Evolutionary conservation across 92 coral and sea anemone species (phyloP).

Genomic region (Siderastrea radians): DNA sequence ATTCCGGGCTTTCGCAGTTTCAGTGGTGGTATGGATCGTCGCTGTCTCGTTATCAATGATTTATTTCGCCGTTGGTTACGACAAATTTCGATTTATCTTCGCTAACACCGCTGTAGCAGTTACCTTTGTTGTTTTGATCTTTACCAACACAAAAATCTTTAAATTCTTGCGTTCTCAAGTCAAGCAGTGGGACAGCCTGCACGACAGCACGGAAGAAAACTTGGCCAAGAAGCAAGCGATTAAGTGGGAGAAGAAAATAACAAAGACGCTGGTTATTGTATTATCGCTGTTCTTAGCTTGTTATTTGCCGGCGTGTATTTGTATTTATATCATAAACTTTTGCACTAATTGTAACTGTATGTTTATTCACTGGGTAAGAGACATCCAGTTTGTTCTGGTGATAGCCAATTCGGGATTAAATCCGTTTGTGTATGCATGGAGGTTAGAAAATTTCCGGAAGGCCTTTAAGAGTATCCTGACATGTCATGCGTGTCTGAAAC

Average conservation of each 20-base stretch:
- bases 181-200: background rate
- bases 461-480: slow-evolving; percentile 29
- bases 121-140: slow-evolving; percentile 52
- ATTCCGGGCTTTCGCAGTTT: slow-evolving; percentile 47
- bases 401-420: slow-evolving; percentile 43
- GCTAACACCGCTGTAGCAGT: slow-evolving; percentile 73
- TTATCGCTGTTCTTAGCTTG: slow-evolving; percentile 32
- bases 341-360: slow-evolving; percentile 47
- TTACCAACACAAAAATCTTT: slow-evolving; percentile 16
- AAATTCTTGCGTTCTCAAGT: slow-evolving; percentile 10
- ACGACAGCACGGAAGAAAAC: slow-evolving; percentile 34
- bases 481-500: background rate
- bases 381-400: slow-evolving; percentile 43
- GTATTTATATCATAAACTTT: slow-evolving; percentile 39
- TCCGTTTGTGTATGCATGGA: slow-evolving; percentile 48
- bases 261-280: slow-evolving; percentile 41
- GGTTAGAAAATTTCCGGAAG: slow-evolving; percentile 31
- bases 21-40: slow-evolving; percentile 63
- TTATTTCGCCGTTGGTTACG: slow-evolving; percentile 71
- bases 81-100: slow-evolving; percentile 72
- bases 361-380: slow-evolving; percentile 44
- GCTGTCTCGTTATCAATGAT: slow-evolving; percentile 61
- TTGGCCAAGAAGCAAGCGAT: slow-evolving; percentile 41
- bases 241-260: slow-evolving; percentile 44
- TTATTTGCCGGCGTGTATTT: slow-evolving; percentile 49